phyloP scores from a whole-genome alignment of 2,113 vertebrate species.

The Labrus mixtus region DNA sequence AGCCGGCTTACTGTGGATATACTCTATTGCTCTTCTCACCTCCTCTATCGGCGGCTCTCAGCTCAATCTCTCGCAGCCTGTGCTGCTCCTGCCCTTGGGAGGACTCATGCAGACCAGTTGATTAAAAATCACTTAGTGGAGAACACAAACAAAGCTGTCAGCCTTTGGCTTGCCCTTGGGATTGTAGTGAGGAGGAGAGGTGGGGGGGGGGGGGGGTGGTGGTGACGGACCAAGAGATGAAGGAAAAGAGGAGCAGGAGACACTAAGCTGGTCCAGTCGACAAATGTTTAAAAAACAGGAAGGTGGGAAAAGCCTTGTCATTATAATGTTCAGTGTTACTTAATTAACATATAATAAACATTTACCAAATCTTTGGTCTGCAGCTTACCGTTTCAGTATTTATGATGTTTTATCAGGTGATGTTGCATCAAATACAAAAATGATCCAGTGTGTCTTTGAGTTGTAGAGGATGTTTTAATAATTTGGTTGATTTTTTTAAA shows the following conservation, averaged over 20 bases:
- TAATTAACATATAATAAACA: not conserved
- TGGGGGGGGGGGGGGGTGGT: not conserved
- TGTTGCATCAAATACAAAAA: too few species aligned
- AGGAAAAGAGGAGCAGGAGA: conserved; percentile 30
- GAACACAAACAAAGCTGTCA: conserved; percentile 82
- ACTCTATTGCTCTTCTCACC: conserved; percentile 8
- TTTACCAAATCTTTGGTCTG: not conserved
- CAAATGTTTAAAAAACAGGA: not conserved
- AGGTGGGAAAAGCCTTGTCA: not conserved
- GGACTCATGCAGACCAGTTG: conserved; percentile 79
- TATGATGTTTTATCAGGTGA: too few species aligned
- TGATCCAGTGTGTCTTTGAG: too few species aligned
- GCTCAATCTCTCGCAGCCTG: conserved; percentile 55
- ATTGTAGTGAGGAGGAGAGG: conserved; percentile 21
- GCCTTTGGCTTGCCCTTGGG: conserved; percentile 78
- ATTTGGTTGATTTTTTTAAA: too few species aligned
- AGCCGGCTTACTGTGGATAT: conserved; percentile 1
- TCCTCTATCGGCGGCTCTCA: conserved; percentile 33
- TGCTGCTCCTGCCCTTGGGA: conserved; percentile 68
- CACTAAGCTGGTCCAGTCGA: conserved; percentile 20
- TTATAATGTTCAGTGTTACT: not conserved
- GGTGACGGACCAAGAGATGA: conserved; percentile 32
- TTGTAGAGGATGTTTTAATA: too few species aligned
- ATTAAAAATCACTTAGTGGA: conserved; percentile 83
- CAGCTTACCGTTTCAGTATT: not conserved